Percentiles rank a stretch among this genome's conserved stretches.
These are phyloP conservation scores for Leucosticte australis DNA, from an alignment of 2,113 vertebrate species.

Conservation along the genomic window DNA sequence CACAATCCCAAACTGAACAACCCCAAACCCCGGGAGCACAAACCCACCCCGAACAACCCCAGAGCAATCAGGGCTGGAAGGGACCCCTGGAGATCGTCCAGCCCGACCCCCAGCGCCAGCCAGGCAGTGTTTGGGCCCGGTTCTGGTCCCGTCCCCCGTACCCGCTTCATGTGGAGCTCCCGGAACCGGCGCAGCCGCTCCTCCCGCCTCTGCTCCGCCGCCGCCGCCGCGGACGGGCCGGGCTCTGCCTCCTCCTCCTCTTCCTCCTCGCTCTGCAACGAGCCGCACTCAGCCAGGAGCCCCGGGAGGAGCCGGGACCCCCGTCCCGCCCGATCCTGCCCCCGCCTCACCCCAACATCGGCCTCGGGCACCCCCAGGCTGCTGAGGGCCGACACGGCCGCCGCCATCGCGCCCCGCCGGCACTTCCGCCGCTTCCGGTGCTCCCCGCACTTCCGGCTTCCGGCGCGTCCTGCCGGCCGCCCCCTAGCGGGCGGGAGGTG, in stretches of 20 bases:
- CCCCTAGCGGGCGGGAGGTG: background rate
- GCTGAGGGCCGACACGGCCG: background rate
- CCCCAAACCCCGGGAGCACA: too few species aligned
- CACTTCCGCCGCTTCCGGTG: background rate
- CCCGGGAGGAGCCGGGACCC: rapidly evolving
- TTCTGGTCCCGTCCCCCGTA: background rate
- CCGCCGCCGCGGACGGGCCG: background rate
- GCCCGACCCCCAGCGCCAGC: background rate
- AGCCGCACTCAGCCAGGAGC: background rate
- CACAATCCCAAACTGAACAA: too few species aligned
- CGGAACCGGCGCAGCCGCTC: conserved; percentile 86
- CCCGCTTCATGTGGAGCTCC: conserved; percentile 91
- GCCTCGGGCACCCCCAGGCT: background rate
- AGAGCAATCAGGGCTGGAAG: rapidly evolving
- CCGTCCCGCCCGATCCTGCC: rapidly evolving
- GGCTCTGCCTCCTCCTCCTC: conserved; percentile 4
- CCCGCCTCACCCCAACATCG: background rate
- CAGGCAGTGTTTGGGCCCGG: background rate
- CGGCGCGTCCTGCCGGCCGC: background rate
- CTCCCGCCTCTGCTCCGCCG: conserved; percentile 80
- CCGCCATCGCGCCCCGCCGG: background rate
- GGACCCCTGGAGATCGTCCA: background rate
- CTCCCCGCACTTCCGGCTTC: background rate
- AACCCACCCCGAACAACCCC: rapidly evolving
- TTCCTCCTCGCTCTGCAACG: conserved; percentile 25